Evolutionary conservation across 2,113 vertebrate genomes (phyloP).

Genomic region (Cyanoliseus patagonus): DNA sequence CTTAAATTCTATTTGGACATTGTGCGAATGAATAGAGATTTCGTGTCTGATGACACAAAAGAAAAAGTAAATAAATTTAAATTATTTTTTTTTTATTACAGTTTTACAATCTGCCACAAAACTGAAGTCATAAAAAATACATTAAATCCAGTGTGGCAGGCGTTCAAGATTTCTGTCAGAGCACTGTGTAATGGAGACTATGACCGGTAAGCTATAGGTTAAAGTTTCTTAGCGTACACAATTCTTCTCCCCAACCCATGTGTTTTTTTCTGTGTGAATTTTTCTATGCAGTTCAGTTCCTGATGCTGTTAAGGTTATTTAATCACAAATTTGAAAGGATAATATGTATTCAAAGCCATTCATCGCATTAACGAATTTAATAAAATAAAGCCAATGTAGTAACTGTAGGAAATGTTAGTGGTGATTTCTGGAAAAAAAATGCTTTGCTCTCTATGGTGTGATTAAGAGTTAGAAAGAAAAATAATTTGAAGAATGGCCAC

Average conservation of each 20-base stretch:
- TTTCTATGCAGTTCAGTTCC: not conserved
- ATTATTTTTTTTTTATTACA: constrained; percentile 43
- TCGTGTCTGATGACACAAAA: not conserved
- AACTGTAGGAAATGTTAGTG: not conserved
- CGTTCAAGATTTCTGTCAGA: constrained; percentile 89
- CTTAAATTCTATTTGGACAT: not conserved
- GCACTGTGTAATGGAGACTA: constrained; percentile 93
- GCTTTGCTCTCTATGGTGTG: not conserved
- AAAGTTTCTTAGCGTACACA: not conserved
- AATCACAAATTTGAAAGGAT: not conserved
- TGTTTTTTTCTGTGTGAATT: not conserved
- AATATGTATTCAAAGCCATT: not conserved
- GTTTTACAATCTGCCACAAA: constrained; percentile 94
- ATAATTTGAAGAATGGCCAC: not conserved
- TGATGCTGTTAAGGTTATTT: not conserved
- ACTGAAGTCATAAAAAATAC: constrained; percentile 93
- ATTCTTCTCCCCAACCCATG: not conserved
- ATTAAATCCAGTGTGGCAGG: constrained; percentile 92
- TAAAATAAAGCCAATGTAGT: not conserved
- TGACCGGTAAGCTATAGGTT: constrained; percentile 79
- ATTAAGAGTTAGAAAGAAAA: constrained; percentile 2
- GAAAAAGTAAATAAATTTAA: not conserved
- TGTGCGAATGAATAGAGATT: not conserved
- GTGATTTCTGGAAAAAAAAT: not conserved
- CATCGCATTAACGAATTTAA: not conserved